Evolutionary conservation across 2,888 invertebrate genomes (phyloP).

Genomic region (Cheilosia vulpina): DNA sequence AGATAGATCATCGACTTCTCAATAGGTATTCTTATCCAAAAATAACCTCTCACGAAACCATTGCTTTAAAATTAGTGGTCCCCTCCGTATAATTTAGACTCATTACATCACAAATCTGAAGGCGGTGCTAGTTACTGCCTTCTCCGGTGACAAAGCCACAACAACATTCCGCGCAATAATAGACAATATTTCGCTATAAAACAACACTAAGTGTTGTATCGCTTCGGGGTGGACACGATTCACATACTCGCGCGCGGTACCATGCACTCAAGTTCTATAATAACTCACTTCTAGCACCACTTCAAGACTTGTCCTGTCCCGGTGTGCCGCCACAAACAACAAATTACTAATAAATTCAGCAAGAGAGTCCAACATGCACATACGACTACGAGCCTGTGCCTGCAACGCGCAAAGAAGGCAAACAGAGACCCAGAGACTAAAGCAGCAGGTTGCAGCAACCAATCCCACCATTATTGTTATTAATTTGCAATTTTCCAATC

Average conservation of each 20-base stretch:
- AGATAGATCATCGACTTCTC: too few relatives aligned
- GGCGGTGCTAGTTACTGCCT: conserved; percentile 25
- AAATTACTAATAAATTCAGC: conserved; percentile 57
- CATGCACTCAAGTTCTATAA: conserved; percentile 53
- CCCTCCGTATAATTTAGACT: conserved; percentile 44
- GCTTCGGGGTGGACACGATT: conserved; percentile 71
- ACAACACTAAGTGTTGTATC: conserved; percentile 45
- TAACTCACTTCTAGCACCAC: conserved; percentile 59
- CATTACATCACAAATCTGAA: conserved; percentile 41
- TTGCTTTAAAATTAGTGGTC: too few relatives aligned
- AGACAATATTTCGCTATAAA: conserved; percentile 22
- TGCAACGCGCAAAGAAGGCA: conserved; percentile 6
- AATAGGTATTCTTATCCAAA: too few relatives aligned
- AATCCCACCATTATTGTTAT: conserved; percentile 74
- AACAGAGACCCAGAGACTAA: conserved; percentile 5
- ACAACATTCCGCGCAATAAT: conserved; percentile 49
- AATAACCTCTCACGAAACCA: too few relatives aligned
- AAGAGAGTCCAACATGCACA: conserved; percentile 1
- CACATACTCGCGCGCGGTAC: conserved; percentile 50
- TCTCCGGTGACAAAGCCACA: conserved; percentile 66
- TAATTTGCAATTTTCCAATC: conserved; percentile 75
- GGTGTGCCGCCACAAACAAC: conserved; percentile 37
- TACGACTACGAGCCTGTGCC: conserved; percentile 3
- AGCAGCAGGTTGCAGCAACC: conserved; percentile 71
- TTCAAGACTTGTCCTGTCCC: conserved; percentile 46